Conservation (phyloP, 2,888 invertebrate genomes). For the Leptopilina drosophilae region DNA sequence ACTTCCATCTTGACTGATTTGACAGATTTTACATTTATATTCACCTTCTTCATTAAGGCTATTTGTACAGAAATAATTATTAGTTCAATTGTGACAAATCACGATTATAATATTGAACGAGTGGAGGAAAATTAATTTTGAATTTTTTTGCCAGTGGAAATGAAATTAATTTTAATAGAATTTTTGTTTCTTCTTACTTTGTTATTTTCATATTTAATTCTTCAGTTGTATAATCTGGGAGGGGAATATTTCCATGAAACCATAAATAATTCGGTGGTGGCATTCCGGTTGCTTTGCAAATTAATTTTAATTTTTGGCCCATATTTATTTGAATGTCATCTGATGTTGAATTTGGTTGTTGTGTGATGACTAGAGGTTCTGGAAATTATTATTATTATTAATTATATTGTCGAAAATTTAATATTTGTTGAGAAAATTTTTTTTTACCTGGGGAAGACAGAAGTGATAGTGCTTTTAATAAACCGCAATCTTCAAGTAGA, state of each 20-base stretch:
- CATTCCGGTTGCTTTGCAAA: constrained; percentile 68
- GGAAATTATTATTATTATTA: constrained; percentile 18
- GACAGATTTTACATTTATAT: constrained; percentile 65
- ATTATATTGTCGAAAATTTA: not conserved
- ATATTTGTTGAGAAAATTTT: not conserved
- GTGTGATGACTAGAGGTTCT: constrained; percentile 64
- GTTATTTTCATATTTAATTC: constrained; percentile 61
- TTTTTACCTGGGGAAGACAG: constrained; percentile 65
- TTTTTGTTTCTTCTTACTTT: constrained; percentile 53
- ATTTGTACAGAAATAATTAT: too few relatives aligned
- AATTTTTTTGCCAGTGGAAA: too few relatives aligned
- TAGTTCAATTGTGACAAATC: not conserved
- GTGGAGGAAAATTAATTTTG: too few relatives aligned
- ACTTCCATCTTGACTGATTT: constrained; percentile 59
- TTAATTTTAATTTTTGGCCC: constrained; percentile 59
- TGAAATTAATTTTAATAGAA: not conserved
- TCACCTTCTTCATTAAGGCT: constrained; percentile 64
- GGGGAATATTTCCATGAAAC: constrained; percentile 62
- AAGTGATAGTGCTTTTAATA: constrained; percentile 62
- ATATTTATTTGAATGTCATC: constrained; percentile 55
- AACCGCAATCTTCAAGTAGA: constrained; percentile 63
- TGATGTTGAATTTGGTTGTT: constrained; percentile 59
- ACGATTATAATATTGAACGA: too few relatives aligned
- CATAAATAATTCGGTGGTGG: constrained; percentile 70
- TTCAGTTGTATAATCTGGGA: constrained; percentile 57